These are phyloP conservation scores for Strigamia maritima DNA, from an alignment of 2,888 invertebrate species.

Conservation along the genomic window DNA sequence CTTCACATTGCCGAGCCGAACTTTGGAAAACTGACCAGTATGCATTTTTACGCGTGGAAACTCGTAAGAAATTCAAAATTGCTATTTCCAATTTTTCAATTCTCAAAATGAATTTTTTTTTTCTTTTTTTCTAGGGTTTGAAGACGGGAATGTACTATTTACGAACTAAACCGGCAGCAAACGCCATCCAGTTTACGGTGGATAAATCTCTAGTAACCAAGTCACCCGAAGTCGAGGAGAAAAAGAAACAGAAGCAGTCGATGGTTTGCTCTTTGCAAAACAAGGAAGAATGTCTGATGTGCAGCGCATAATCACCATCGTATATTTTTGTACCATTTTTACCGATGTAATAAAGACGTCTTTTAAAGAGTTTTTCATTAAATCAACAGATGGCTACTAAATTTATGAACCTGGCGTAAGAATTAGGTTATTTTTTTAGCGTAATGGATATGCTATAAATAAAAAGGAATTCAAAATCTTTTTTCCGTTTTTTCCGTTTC, in stretches of 20 bases:
- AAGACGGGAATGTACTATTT: constrained; percentile 99
- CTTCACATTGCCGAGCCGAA: constrained; percentile 94
- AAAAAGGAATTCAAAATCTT: no score
- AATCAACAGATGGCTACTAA: no score
- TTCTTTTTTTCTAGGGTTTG: constrained; percentile 63
- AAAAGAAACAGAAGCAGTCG: constrained; percentile 59
- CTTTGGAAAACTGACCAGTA: constrained; percentile 89
- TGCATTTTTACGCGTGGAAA: constrained; percentile 98
- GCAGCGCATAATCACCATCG: constrained; percentile 64
- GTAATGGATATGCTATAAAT: no score
- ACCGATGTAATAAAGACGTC: no score
- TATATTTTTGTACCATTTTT: no score
- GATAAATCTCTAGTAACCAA: constrained; percentile 71
- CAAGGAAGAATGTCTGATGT: constrained; percentile 81
- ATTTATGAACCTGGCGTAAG: no score
- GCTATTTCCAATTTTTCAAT: constrained; percentile 5
- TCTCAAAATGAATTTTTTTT: not conserved
- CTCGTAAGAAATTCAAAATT: constrained; percentile 56
- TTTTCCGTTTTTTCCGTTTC: no score
- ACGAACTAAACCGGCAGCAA: constrained; percentile 91
- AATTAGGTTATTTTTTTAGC: no score
- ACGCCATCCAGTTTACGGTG: constrained; percentile 96
- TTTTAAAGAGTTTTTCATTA: no score
- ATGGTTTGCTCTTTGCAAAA: constrained; percentile 81
- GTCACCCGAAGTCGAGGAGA: constrained; percentile 45